phyloP scores from a whole-genome alignment of 2,888 invertebrate genomes.

The Tethea ocularis region DNA sequence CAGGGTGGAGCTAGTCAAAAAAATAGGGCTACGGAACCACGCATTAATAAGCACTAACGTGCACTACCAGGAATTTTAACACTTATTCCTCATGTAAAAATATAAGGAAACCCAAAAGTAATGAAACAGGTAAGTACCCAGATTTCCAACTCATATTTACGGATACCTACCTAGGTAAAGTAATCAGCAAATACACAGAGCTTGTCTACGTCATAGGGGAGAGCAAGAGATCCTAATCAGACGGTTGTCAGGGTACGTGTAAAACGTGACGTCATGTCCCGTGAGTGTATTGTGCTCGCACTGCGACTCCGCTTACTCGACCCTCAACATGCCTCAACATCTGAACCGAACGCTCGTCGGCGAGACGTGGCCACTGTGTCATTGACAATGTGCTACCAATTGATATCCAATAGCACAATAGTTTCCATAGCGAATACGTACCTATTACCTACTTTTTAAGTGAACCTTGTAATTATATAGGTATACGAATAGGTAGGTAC shows the following conservation, averaged over 20 bases:
- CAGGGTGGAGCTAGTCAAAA: no score
- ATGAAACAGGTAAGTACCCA: no score
- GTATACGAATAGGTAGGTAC: no score
- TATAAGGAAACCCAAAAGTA: no score
- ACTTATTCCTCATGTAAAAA: no score
- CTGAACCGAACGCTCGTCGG: slow-evolving; percentile 4
- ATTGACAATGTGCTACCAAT: slow-evolving; percentile 22
- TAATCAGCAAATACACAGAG: slow-evolving; percentile 27
- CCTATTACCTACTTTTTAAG: not conserved
- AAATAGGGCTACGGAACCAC: no score
- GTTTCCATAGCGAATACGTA: not conserved
- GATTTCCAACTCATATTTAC: slow-evolving; percentile 12
- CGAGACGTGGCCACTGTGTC: slow-evolving; percentile 23
- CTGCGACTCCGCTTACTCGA: slow-evolving; percentile 8
- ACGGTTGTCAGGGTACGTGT: slow-evolving; percentile 45
- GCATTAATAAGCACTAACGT: no score
- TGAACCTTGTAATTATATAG: not conserved
- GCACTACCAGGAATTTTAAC: no score
- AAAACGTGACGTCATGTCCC: slow-evolving; percentile 41
- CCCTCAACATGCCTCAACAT: not conserved
- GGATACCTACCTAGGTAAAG: slow-evolving; percentile 6
- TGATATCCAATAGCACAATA: not conserved
- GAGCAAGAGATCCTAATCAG: slow-evolving; percentile 54
- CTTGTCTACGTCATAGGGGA: slow-evolving; percentile 17
- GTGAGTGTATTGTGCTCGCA: slow-evolving; percentile 37